Evolutionary conservation across 1,140 invertebrate genomes (phyloP).

Genomic region (Lasioglossum baleicum): DNA sequence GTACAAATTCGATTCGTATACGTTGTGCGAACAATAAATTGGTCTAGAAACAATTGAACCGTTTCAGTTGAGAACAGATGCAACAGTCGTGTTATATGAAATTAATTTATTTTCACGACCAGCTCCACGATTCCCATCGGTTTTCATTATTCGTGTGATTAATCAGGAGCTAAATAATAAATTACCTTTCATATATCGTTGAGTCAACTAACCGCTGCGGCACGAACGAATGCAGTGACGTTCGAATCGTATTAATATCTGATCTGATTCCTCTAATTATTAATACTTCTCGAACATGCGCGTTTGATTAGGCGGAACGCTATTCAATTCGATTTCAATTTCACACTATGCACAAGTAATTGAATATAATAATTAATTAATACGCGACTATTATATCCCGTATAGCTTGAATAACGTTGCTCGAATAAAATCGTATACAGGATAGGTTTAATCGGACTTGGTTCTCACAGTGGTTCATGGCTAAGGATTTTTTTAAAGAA

Average conservation of each 20-base stretch:
- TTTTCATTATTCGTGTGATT: conserved; percentile 10
- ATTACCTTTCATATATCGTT: conserved; percentile 1
- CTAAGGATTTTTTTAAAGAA: too few species aligned
- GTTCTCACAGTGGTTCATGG: too few species aligned
- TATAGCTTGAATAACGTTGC: too few species aligned
- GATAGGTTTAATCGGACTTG: too few species aligned
- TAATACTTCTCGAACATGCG: neutral
- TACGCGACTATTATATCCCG: too few species aligned
- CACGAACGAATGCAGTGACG: conserved; percentile 14
- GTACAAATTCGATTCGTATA: too few species aligned
- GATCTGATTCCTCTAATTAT: conserved; percentile 4
- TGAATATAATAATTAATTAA: too few species aligned
- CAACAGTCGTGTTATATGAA: neutral
- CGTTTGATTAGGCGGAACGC: too few species aligned
- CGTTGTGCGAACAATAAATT: too few species aligned
- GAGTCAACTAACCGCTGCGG: conserved; percentile 12
- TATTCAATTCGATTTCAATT: neutral
- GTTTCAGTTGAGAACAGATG: neutral
- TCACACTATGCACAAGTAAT: neutral
- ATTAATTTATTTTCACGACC: neutral
- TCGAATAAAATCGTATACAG: neutral
- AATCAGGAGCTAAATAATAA: conserved; percentile 31
- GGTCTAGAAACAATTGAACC: too few species aligned
- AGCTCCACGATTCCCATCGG: neutral
- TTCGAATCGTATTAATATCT: conserved; percentile 22